Conservation (phyloP, 2,888 invertebrate species). For the Leucoma salicis region DNA sequence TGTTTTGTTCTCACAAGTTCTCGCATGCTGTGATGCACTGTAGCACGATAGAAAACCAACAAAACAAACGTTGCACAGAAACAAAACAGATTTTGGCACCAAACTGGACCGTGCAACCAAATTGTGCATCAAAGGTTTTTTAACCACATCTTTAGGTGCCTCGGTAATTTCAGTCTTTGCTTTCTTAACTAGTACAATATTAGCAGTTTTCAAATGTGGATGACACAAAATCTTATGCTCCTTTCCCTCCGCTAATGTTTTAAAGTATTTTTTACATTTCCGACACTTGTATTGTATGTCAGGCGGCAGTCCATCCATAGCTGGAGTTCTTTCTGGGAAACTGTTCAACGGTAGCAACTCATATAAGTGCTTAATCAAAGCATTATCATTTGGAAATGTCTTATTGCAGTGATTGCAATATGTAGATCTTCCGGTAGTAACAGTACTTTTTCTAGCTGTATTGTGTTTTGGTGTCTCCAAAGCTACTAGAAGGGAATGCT, state of each 20-base stretch:
- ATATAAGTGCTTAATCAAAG: slow-evolving; percentile 50
- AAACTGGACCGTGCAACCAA: slow-evolving; percentile 7
- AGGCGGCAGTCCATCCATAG: not conserved
- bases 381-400: slow-evolving; percentile 38
- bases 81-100: slow-evolving; percentile 38
- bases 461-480: slow-evolving; percentile 15
- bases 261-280: slow-evolving; percentile 6
- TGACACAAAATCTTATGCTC: slow-evolving; percentile 3
- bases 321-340: slow-evolving; percentile 2
- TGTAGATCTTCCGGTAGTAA: slow-evolving; percentile 1
- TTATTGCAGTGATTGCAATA: slow-evolving; percentile 50
- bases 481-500: slow-evolving; percentile 50
- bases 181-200: slow-evolving; percentile 4
- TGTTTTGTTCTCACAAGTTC: slow-evolving; percentile 7
- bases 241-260: not conserved
- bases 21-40: slow-evolving; percentile 21
- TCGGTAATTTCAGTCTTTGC: not conserved
- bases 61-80: slow-evolving; percentile 40
- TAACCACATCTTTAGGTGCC: not conserved
- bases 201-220: not conserved
- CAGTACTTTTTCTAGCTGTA: slow-evolving; percentile 27
- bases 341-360: slow-evolving; percentile 39
- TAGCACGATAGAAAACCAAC: slow-evolving; percentile 35
- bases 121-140: slow-evolving; percentile 1
- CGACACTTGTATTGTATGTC: slow-evolving; percentile 2